Conservation (phyloP, 53 echinoderm and acorn worm species). For the Zoroaster sp. region DNA sequence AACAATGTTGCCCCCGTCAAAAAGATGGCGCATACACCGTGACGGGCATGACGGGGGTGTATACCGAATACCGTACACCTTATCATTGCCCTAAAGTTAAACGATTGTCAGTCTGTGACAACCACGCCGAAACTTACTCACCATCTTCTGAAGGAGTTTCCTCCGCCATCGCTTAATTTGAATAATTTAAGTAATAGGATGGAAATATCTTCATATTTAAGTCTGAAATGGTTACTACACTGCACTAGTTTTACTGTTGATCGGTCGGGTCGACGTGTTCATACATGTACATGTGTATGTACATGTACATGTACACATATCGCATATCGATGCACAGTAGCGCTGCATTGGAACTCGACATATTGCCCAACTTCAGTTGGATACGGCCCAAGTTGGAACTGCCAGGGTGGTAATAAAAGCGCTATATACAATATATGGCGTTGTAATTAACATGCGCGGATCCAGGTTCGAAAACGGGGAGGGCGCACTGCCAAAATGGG, state of each 20-base stretch:
- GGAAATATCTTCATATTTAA: not conserved
- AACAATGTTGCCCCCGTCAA: too few relatives aligned
- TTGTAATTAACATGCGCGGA: too few relatives aligned
- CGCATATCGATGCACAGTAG: not conserved
- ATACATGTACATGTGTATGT: not conserved
- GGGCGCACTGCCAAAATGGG: not conserved
- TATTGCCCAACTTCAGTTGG: not conserved
- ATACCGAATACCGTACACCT: too few relatives aligned
- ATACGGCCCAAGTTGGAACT: too few relatives aligned
- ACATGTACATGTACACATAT: not conserved
- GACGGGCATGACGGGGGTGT: too few relatives aligned
- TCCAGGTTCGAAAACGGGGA: too few relatives aligned
- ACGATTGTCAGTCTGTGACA: not conserved
- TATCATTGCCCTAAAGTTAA: not conserved
- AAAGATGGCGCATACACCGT: too few relatives aligned
- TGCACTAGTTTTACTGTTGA: not conserved
- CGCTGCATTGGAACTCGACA: not conserved
- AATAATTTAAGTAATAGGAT: not conserved
- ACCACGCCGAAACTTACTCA: not conserved
- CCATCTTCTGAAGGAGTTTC: constrained; percentile 5
- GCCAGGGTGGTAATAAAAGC: too few relatives aligned
- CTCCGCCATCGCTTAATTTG: not conserved
- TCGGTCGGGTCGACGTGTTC: not conserved
- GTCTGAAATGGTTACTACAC: not conserved
- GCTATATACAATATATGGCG: too few relatives aligned